Base-by-base conservation (phyloP, 2,888 invertebrate genomes). In the Metopia argyrocephala region DNA sequence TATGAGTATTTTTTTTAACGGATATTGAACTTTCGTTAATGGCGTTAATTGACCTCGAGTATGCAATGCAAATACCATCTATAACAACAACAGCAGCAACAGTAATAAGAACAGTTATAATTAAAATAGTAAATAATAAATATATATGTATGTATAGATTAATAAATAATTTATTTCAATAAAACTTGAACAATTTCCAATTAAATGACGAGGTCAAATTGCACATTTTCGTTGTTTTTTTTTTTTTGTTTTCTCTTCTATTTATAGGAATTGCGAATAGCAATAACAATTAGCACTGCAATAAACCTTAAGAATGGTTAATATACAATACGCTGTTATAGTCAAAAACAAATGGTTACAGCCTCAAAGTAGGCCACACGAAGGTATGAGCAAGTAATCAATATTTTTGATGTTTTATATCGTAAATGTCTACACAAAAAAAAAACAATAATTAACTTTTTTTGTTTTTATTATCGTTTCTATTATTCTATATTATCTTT, bases 41-140 rank as follows among this genome's bases (percentile, higher is more conserved):
- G 86, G 86, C 87, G 87, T 88, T 88, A 88, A 88, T 89, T 88
- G 89, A 88, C 88, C 89, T 88, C 89, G 89, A 88, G 88, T 87
- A 86, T 85, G 88, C 76, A 65, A 89, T 86, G 86, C 85, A 87
- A 84, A 69, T 45, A 65, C 68, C 15, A 71, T 76, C n/a, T 57
- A 57, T 15, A 70, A 76, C 38, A 48, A 54, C 61, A 66, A 46
- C 15, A 20, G 73, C 48, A 57, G 57, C 20, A 54, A 46, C 21
- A 68, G 62, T 28, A 78, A 76, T 12, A 64, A 74, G 50, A 65
- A 25, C n/a, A 82, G 54, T 57, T 69, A 57, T 45, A 59, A 66
- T 38, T 45, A 27, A 45, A 75, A 59, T 48, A 56, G 31, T 61
- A 46, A 56, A 52, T 56, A 38, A 52, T 31, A 73, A 70, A 31